Conservation (phyloP, 1,140 invertebrate species). For the Pseudomyrmex cubaensis region DNA sequence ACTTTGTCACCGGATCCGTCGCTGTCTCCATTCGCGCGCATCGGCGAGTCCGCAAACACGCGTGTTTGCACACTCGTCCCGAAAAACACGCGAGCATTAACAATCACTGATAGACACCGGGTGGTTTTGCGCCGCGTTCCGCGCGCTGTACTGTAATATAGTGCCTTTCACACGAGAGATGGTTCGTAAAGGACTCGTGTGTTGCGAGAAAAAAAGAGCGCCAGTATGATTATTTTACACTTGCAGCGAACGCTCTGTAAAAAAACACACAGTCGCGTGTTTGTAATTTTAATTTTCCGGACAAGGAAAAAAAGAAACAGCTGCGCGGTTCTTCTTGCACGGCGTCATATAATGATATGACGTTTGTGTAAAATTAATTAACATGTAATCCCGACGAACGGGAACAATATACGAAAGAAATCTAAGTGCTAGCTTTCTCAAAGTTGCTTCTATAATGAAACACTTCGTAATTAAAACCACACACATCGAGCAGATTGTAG, state of each 20-base stretch:
- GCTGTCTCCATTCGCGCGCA: not conserved
- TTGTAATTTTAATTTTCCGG: slow-evolving; percentile 1
- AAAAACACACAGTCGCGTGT: not conserved
- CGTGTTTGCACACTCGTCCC: not conserved
- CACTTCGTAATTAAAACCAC: too few species aligned
- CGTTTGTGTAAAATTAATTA: slow-evolving; percentile 36
- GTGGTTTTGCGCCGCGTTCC: slow-evolving; percentile 15
- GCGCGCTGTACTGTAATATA: slow-evolving; percentile 6
- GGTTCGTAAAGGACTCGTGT: not conserved
- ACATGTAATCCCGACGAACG: slow-evolving; percentile 2
- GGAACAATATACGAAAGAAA: not conserved
- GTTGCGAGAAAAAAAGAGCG: not conserved
- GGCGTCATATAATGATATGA: not conserved
- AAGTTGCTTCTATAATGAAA: too few species aligned
- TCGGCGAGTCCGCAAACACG: slow-evolving; percentile 15
- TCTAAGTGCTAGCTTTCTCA: too few species aligned
- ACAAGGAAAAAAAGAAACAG: not conserved
- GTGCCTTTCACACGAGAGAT: not conserved
- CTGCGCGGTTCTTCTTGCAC: not conserved
- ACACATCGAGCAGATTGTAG: too few species aligned
- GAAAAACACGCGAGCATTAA: slow-evolving; percentile 20
- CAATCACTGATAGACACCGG: slow-evolving; percentile 21
- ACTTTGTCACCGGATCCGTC: slow-evolving; percentile 62
- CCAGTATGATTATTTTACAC: slow-evolving; percentile 23
- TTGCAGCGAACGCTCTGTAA: not conserved